These are phyloP conservation scores for Vireo griseus DNA, from an alignment of 2,797 vertebrate genomes.

Conservation along the genomic window DNA sequence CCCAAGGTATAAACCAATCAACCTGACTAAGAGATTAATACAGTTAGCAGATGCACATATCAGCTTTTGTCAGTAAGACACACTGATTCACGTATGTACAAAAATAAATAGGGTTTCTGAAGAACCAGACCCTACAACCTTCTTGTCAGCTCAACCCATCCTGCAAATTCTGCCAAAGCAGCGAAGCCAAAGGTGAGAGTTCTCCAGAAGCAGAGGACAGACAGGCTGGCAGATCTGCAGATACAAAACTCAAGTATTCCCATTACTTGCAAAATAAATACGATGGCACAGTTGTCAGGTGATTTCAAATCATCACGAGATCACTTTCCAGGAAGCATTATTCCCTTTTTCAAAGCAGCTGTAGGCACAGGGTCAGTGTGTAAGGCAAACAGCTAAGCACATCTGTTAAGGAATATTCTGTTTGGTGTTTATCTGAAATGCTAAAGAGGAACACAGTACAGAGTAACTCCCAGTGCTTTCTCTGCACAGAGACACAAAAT, in stretches of 20 bases:
- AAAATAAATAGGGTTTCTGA: background rate
- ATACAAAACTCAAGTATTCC: background rate
- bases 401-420: background rate
- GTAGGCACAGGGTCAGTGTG: background rate
- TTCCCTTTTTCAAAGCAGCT: background rate
- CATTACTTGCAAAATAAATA: background rate
- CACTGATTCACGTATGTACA: rapidly evolving
- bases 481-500: too few relatives aligned
- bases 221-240: background rate
- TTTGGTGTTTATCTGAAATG: background rate
- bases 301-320: background rate
- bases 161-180: background rate
- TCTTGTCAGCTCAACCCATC: background rate
- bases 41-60: background rate
- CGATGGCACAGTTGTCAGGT: rapidly evolving
- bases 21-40: background rate
- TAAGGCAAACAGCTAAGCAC: background rate
- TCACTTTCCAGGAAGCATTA: background rate
- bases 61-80: background rate
- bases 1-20: background rate
- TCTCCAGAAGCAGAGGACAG: background rate
- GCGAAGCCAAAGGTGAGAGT: background rate
- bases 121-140: background rate
- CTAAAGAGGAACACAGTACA: background rate
- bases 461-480: background rate